Evolutionary conservation across 2,888 invertebrate genomes (phyloP), one percentile per base, ranked within the genome.

Genomic region (Malthinus flaveolus): DNA sequence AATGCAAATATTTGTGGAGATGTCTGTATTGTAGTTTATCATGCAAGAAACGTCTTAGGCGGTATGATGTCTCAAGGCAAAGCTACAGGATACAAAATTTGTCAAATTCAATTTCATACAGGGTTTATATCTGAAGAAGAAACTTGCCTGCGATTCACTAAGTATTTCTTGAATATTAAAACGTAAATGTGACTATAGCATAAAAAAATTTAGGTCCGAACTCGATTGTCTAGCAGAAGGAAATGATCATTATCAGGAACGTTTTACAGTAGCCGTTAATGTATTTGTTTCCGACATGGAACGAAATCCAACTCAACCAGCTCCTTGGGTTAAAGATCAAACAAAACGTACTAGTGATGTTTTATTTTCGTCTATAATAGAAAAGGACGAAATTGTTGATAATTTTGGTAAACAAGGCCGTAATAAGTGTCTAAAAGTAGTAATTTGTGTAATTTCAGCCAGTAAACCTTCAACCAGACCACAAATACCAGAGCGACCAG

Each of bases 61-160:
- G 85, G 84, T 60, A 88, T 93, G 70, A 78, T 79, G 78, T 73
- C 74, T 0, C 78, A 79, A 66, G 90, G 89, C 11, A 87, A 91
- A 48, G 87, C 89, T 5, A 91, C 90, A 45, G 86, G 92, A 60
- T 89, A 95, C 66, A 92, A 91, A 75, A 91, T 97, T 70, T 88
- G 93, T 49, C 90, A 94, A 68, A 79, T 95, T 37, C 92, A 93
- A 79, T 88, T 97, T 71, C 92, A 97, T 76, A 91, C 95, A 6
- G 96, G 96, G 47, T 95, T 90, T 76, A 84, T 95, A 58, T 81
- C 85, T 0, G 84, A 86, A 66, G 86, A 86, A 62, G 90, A 91
- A 70, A 91, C 88, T 44, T 83, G 85, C n/a, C 78, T 95, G 51
- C 86, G 85, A 59, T 93, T 90, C 69, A 85, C 84, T 51, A 86